A percentile compares a stretch with the other conserved stretches of the same genome.
These are phyloP conservation scores for Manduca sexta DNA, from an alignment of 1,140 invertebrate species.

Conservation along the genomic window DNA sequence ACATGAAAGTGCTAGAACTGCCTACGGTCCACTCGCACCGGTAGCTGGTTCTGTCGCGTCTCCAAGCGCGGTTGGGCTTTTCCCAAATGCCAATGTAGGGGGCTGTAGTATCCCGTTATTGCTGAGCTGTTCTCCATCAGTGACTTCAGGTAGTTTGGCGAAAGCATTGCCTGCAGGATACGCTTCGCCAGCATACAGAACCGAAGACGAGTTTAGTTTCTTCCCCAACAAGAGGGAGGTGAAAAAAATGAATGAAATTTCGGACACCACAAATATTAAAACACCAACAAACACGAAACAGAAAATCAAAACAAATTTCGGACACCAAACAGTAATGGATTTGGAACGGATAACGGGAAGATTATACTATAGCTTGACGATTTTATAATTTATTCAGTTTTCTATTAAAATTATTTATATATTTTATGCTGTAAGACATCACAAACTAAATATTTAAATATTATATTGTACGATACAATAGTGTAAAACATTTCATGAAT, in stretches of 20 bases:
- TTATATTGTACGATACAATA: no score
- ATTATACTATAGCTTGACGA: not conserved
- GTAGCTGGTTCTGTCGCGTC: slow-evolving; percentile 4
- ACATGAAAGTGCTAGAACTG: slow-evolving; percentile 18
- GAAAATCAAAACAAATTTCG: slow-evolving; percentile 17
- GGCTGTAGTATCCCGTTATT: slow-evolving; percentile 52
- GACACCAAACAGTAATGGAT: slow-evolving; percentile 19
- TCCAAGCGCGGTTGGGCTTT: slow-evolving; percentile 42
- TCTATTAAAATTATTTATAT: not conserved
- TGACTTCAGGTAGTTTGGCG: slow-evolving; percentile 49
- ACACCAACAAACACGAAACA: slow-evolving; percentile 16
- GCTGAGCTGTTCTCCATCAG: slow-evolving; percentile 53
- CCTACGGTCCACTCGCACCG: slow-evolving; percentile 10
- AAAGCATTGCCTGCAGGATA: slow-evolving; percentile 30
- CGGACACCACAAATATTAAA: slow-evolving; percentile 7
- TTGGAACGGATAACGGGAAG: not conserved
- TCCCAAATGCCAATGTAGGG: slow-evolving; percentile 47
- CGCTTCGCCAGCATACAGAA: slow-evolving; percentile 36
- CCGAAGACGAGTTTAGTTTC: slow-evolving; percentile 28
- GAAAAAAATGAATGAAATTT: slow-evolving; percentile 24
- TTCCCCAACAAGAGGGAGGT: slow-evolving; percentile 46
- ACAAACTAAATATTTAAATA: slow-evolving; percentile 14
- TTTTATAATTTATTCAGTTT: not conserved
- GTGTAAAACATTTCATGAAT: no score
- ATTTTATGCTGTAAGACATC: slow-evolving; percentile 20